A percentile compares a stretch with the other conserved stretches of the same genome.
Conservation (phyloP, 2,888 invertebrate genomes). For the Volucella bombylans region DNA sequence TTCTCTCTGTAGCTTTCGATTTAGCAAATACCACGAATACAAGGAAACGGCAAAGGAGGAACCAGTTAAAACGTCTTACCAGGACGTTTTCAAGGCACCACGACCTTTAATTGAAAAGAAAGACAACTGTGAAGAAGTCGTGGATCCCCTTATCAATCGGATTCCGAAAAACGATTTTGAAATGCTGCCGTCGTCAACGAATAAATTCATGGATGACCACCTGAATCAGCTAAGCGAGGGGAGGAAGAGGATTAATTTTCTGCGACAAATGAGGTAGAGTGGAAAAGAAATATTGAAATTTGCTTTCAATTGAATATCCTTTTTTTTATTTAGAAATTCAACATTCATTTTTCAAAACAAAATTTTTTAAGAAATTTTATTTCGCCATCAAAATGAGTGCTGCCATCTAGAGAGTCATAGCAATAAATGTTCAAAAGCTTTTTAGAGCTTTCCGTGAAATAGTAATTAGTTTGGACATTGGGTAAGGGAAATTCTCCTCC, state of each 20-base stretch:
- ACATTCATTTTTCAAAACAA: background rate
- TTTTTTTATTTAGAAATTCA: conserved; percentile 20
- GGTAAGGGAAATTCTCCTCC: background rate
- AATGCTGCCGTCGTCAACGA: conserved; percentile 38
- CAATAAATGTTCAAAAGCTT: background rate
- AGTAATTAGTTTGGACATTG: background rate
- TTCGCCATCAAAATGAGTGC: background rate
- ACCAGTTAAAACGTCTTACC: conserved; percentile 21
- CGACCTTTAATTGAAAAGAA: conserved; percentile 1
- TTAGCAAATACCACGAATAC: background rate
- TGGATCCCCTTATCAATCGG: conserved; percentile 53
- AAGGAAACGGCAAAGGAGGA: background rate
- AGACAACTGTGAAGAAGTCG: conserved; percentile 12
- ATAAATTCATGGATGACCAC: conserved; percentile 65
- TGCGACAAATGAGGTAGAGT: conserved; percentile 57
- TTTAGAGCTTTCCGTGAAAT: background rate
- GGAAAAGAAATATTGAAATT: background rate
- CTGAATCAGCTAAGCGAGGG: conserved; percentile 11
- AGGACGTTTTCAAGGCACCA: conserved; percentile 17
- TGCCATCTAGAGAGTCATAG: no score
- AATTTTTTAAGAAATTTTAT: background rate
- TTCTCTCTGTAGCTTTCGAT: conserved; percentile 40
- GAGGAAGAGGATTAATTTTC: conserved; percentile 48
- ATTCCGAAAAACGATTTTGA: conserved; percentile 59
- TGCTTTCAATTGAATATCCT: background rate